Conservation (phyloP, 2,888 invertebrate species). For the Dolichomitus sp. region DNA sequence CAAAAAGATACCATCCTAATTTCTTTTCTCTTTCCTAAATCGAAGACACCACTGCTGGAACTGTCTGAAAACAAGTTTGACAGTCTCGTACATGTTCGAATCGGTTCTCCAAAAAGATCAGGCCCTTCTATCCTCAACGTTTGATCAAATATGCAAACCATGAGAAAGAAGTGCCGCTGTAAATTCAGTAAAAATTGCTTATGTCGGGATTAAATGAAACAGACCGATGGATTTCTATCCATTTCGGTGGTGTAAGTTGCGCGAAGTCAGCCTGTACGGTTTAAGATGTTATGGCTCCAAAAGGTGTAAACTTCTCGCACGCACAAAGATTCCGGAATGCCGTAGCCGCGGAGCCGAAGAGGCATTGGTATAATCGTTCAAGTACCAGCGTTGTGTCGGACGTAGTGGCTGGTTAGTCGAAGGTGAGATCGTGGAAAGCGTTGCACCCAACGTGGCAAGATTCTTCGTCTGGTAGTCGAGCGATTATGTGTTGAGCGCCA, state of each 20-base stretch:
- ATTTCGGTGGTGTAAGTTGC: neutral
- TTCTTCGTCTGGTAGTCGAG: conserved; percentile 18
- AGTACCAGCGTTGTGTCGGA: neutral
- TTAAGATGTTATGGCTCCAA: neutral
- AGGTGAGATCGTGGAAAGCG: conserved; percentile 17
- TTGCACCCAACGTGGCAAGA: conserved; percentile 11
- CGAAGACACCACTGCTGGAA: too few relatives aligned
- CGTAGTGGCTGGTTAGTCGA: conserved; percentile 8
- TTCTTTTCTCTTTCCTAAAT: too few relatives aligned
- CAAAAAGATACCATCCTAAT: too few relatives aligned
- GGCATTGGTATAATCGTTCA: conserved; percentile 15
- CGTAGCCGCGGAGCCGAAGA: neutral
- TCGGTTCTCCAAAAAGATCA: too few relatives aligned
- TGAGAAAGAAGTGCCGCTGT: too few relatives aligned
- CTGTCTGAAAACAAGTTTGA: too few relatives aligned
- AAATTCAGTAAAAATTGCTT: too few relatives aligned
- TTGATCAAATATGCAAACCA: too few relatives aligned
- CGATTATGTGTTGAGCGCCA: conserved; percentile 33
- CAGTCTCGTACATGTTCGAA: too few relatives aligned
- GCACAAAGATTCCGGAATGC: neutral
- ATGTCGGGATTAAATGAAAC: neutral
- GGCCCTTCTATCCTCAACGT: too few relatives aligned
- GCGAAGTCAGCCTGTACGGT: neutral
- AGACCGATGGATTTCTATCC: neutral
- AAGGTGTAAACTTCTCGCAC: conserved; percentile 9